These are phyloP conservation scores for Eristalis pertinax DNA, from an alignment of 2,888 invertebrate species.

Conservation along the genomic window DNA sequence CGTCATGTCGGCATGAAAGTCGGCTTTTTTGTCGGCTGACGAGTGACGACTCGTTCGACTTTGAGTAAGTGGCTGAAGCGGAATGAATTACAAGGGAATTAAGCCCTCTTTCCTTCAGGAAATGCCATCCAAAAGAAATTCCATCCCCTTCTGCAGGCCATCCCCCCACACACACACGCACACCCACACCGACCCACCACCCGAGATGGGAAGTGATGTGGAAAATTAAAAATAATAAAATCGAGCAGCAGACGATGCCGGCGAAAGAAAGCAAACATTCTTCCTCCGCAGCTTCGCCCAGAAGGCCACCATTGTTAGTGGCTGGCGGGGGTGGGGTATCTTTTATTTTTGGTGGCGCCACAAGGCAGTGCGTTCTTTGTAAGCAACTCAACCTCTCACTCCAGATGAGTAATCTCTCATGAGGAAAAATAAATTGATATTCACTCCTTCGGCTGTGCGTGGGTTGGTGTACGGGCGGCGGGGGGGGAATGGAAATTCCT, in stretches of 20 bases:
- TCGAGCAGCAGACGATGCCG: neutral
- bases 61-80: neutral
- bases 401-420: neutral
- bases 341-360: neutral
- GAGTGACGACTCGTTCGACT: neutral
- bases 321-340: neutral
- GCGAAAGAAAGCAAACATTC: neutral
- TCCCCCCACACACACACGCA: no score
- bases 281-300: neutral
- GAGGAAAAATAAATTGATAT: neutral
- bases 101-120: neutral
- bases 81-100: conserved; percentile 9
- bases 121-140: neutral
- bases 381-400: neutral
- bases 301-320: neutral
- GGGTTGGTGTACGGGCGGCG: neutral
- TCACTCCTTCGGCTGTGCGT: neutral
- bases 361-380: neutral
- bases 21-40: neutral
- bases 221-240: conserved; percentile 16
- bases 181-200: neutral
- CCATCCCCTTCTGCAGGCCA: neutral
- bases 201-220: neutral
- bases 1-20: neutral
- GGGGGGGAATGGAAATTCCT: neutral